Evolutionary conservation across 2,113 vertebrate genomes (phyloP), one percentile per base, ranked within the genome.

Genomic region (Cnemophilus loriae): DNA sequence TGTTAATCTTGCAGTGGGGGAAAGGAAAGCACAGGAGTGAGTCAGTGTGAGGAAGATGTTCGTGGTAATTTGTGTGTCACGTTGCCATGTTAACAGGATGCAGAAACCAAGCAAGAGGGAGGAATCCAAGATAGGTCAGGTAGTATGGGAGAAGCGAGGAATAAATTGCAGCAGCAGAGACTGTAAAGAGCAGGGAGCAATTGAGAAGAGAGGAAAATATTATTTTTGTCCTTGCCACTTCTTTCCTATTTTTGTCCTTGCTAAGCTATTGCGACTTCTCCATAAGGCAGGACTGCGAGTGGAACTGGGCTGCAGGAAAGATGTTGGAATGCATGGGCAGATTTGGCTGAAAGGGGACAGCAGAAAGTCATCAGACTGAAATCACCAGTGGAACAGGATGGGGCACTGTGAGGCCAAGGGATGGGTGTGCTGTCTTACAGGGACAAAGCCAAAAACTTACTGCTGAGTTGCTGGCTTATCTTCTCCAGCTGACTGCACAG

Each of bases 401-500:
- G 61, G 53, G 46, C 32, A n/a, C 35, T 30, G 44, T 32, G 47
- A 52, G 60, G 16, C 42, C n/a, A 69, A 21, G 33, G 3, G 0
- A 49, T 12, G 20, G 61, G 10, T 18, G 19, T n/a, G 21, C 49
- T 76, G 46, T 64, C 55, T 70, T 49, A 32, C 7, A 67, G n/a
- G 13, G 47, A n/a, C 13, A 79, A 73, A 83, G n/a, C 3, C 23
- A 85, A 80, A 82, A 81, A 98, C 98, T 98, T 96, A 99, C 99
- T 96, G 90, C 95, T 96, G 16, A 98, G 81, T 21, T 98, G 97
- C 71, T 97, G 97, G 61, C 97, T 97, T 16, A 98, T 97, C 86
- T 98, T 98, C 94, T 98, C 98, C 69, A 99, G 68, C 61, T 98
- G 98, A 69, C 35, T 82, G 87, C 98, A 98, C 7, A 99, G 97